phyloP scores from a whole-genome alignment of 2,888 invertebrate species.

The Nowickia ferox region DNA sequence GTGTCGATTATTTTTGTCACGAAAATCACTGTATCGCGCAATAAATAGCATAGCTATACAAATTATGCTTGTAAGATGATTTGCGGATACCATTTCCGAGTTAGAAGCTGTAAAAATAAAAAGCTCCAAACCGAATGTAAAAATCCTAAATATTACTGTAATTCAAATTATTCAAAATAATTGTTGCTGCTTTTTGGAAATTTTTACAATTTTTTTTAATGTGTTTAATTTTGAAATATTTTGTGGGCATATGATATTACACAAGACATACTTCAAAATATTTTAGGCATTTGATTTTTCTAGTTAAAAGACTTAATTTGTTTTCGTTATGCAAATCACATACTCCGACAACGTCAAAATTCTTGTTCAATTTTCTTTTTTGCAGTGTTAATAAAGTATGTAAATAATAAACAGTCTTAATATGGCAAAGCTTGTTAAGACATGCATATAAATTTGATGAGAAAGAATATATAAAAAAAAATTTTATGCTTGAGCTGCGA shows the following conservation, averaged over 20 bases:
- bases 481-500: neutral
- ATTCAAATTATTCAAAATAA: too few species aligned
- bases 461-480: neutral
- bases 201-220: neutral
- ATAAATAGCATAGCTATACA: too few species aligned
- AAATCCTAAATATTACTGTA: too few species aligned
- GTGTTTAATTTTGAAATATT: neutral
- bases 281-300: neutral
- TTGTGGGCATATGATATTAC: too few species aligned
- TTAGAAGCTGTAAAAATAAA: too few species aligned
- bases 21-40: too few species aligned
- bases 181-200: neutral
- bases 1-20: too few species aligned
- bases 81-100: too few species aligned
- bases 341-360: constrained; percentile 61
- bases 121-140: too few species aligned
- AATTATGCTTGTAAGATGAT: too few species aligned
- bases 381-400: constrained; percentile 57
- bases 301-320: constrained; percentile 50
- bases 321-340: constrained; percentile 67
- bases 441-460: neutral
- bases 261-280: neutral
- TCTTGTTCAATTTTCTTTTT: constrained; percentile 52
- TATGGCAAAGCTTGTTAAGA: neutral
- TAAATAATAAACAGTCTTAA: constrained; percentile 51